Base-by-base conservation (phyloP, 2,797 vertebrate species). In the Xerus rutilus region DNA sequence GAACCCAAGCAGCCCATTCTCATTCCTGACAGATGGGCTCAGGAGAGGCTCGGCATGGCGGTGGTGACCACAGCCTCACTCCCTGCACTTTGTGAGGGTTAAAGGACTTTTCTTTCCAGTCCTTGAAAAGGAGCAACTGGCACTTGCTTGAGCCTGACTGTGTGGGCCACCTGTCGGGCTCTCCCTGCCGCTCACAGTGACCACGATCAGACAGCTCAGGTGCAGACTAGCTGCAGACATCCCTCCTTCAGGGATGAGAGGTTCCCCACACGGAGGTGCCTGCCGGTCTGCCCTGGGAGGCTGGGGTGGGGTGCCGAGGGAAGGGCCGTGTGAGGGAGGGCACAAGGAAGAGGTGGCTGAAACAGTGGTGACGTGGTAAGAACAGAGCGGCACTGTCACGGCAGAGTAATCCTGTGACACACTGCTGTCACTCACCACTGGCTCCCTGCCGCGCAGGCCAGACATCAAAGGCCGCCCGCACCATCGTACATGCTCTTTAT, bases 401-500 rank as follows among this genome's bases (percentile, higher is more conserved):
- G 97, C 97, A 23, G 94, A 98, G 98, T 99, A 99, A 99, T 99
- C 99, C 98, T 98, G 96, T 98, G 98, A 98, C 98, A 98, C 96
- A 97, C 97, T 97, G 98, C 98, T 98, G 98, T 98, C 98, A 98
- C 96, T 98, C 98, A 97, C 94, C 93, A 79, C 96, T 28, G 91
- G 98, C 94, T 97, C 97, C 98, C 98, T 92, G 98, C 98, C 77
- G 97, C 76, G 98, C 98, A 97, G 97, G 98, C 97, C 98, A 98
- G 98, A 98, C 98, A 98, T 99, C 98, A 98, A 99, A 99, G 98
- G 97, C 98, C 87, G 98, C 98, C 98, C 98, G 98, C 97, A 97
- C 99, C 98, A 98, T 98, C 98, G 98, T 98, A 99, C 98, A 98
- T 98, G 98, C 98, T 98, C 98, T 98, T 98, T 98, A 98, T 97